These are phyloP conservation scores for Odobenus rosmarus DNA, from an alignment of 2,113 vertebrate species.

Conservation along the genomic window DNA sequence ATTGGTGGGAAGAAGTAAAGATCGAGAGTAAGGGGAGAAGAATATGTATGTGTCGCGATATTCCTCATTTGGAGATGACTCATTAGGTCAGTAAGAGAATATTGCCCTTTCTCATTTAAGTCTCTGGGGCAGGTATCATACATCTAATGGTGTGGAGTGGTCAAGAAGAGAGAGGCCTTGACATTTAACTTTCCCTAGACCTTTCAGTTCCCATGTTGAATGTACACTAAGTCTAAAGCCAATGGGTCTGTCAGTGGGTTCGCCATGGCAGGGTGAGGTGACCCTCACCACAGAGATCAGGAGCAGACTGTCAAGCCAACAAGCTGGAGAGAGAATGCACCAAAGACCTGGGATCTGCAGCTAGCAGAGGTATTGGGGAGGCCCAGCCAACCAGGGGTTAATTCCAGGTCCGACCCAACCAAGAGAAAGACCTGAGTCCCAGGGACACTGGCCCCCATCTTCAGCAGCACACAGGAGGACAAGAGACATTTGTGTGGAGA, in stretches of 20 bases:
- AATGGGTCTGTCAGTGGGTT: background rate
- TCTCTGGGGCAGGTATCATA: background rate
- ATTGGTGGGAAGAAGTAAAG: background rate
- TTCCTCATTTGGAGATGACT: background rate
- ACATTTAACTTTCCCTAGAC: background rate
- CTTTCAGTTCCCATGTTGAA: background rate
- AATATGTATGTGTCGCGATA: rapidly evolving
- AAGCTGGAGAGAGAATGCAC: background rate
- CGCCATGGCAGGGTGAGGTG: no score
- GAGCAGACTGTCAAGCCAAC: background rate
- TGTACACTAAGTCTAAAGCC: background rate
- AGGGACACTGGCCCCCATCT: background rate
- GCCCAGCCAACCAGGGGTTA: background rate
- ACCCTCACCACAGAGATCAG: background rate
- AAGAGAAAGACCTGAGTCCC: background rate
- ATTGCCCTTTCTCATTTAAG: background rate
- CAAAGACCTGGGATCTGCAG: background rate
- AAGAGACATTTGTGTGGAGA: background rate
- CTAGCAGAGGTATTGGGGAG: background rate
- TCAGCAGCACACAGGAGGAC: background rate
- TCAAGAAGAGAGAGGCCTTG: background rate
- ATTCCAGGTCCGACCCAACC: background rate
- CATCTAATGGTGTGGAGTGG: background rate
- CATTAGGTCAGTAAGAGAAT: background rate
- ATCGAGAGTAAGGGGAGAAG: background rate